phyloP scores from a whole-genome alignment of 2,113 vertebrate genomes.

The Aphelocoma coerulescens region DNA sequence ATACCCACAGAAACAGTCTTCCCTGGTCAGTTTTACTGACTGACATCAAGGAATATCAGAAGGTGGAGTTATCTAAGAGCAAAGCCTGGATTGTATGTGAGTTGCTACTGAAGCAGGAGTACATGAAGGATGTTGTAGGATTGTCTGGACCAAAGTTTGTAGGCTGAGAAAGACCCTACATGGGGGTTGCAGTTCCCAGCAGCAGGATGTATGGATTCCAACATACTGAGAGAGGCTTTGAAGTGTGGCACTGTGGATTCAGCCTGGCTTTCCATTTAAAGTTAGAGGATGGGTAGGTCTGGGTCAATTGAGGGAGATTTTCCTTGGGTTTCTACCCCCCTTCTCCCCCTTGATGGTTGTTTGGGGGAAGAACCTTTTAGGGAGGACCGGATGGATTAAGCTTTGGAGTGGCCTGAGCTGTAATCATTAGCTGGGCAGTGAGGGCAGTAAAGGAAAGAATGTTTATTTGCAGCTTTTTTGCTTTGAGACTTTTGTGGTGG shows the following conservation, averaged over 20 bases:
- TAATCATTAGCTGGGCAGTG: slow-evolving; percentile 47
- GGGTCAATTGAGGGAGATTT: background rate
- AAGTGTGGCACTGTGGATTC: background rate
- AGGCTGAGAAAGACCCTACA: background rate
- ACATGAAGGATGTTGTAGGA: fast-evolving
- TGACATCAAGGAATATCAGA: background rate
- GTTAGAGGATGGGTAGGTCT: background rate
- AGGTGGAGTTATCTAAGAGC: background rate
- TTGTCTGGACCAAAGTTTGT: background rate
- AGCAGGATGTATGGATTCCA: background rate
- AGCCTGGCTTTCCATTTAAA: background rate
- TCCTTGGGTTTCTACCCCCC: background rate
- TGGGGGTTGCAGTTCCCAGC: background rate
- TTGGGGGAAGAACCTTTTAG: background rate
- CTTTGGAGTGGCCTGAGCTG: slow-evolving; percentile 33
- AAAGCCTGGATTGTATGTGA: background rate
- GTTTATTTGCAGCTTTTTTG: slow-evolving; percentile 56
- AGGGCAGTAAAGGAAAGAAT: slow-evolving; percentile 58
- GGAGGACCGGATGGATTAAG: slow-evolving; percentile 23
- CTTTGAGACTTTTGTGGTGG: slow-evolving; percentile 41
- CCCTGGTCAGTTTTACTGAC: background rate
- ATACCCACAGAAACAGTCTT: background rate
- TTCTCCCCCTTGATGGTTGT: background rate
- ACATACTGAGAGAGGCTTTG: background rate
- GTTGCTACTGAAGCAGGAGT: background rate